A percentile compares a stretch with the other conserved stretches of the same genome.
phyloP scores from a whole-genome alignment of 2,113 vertebrate species.

The Rhinolophus ferrumequinum region DNA sequence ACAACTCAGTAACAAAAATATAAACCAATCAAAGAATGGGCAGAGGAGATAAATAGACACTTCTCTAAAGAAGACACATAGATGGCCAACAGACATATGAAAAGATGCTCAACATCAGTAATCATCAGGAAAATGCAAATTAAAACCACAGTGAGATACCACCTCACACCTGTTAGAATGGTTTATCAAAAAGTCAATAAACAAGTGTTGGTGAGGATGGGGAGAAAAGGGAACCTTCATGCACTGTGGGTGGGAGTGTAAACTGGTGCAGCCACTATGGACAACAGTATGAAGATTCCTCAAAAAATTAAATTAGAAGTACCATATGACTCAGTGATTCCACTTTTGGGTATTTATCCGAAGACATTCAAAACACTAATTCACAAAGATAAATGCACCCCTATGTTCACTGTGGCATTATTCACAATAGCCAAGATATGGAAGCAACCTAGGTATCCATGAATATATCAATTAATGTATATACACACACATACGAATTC shows the following conservation, averaged over 20 bases:
- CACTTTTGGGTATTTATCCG: not conserved
- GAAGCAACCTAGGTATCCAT: not conserved
- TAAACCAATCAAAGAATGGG: not conserved
- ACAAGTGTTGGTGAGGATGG: not conserved
- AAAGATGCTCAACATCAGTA: not conserved
- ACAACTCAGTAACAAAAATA: not conserved
- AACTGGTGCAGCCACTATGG: not conserved
- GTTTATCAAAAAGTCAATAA: not conserved
- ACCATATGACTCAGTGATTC: not conserved
- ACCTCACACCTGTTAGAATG: not conserved
- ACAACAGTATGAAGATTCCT: not conserved
- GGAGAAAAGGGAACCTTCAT: not conserved
- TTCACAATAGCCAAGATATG: not conserved
- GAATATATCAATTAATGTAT: not conserved
- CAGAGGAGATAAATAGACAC: not conserved
- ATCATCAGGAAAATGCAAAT: not conserved
- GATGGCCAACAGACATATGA: not conserved
- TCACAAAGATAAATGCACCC: not conserved
- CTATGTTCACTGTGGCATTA: not conserved
- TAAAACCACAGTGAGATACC: not conserved
- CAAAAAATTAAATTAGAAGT: not conserved
- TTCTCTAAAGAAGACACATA: not conserved
- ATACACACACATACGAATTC: not conserved
- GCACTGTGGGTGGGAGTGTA: not conserved
- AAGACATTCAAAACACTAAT: not conserved